phyloP scores from a whole-genome alignment of 2,888 invertebrate species.

The Cenopis cana region DNA sequence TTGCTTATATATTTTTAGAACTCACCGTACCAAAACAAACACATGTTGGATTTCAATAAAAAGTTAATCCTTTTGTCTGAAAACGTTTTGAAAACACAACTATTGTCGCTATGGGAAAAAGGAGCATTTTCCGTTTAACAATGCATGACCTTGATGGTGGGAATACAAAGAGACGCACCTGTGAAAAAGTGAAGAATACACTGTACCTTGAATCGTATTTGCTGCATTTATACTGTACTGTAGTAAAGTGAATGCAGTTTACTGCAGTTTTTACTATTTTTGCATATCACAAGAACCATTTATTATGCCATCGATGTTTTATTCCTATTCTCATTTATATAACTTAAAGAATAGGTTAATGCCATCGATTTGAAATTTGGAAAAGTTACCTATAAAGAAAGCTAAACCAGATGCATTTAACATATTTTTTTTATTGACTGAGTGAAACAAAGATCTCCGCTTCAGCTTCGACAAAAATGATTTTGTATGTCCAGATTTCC shows the following conservation, averaged over 20 bases:
- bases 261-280: no score
- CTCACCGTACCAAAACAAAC: background rate
- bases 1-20: background rate
- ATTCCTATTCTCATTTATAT: no score
- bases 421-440: no score
- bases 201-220: background rate
- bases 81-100: conserved; percentile 20
- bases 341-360: no score
- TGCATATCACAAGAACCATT: no score
- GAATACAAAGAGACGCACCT: conserved; percentile 15
- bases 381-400: no score
- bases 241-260: background rate
- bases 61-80: conserved; percentile 1
- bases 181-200: conserved; percentile 27
- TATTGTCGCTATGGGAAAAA: conserved; percentile 11
- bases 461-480: no score
- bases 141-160: conserved; percentile 2
- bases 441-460: no score
- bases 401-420: no score
- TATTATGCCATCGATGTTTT: no score
- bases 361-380: no score
- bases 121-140: background rate
- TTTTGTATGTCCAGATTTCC: no score
- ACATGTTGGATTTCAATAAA: background rate
- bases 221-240: background rate